These are phyloP conservation scores for Paracentrotus lividus DNA, from an alignment of 53 echinoderm and acorn worm genomes.

Conservation along the genomic window DNA sequence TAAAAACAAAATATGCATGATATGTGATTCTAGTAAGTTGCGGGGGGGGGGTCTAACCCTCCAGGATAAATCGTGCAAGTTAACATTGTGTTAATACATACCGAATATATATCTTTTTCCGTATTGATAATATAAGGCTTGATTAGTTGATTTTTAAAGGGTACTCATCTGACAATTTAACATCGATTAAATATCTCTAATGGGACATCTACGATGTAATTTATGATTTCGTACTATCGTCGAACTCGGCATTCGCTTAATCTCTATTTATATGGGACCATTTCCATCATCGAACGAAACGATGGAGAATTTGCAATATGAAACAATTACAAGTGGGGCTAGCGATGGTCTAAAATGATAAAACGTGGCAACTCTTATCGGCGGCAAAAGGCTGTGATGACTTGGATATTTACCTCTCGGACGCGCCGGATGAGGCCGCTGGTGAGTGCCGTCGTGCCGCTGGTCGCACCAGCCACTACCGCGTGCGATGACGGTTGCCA, in stretches of 20 bases:
- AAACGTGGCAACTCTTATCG: slow-evolving; percentile 40
- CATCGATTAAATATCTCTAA: no score
- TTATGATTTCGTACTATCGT: no score
- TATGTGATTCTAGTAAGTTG: no score
- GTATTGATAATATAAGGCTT: no score
- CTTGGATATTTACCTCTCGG: slow-evolving; percentile 56
- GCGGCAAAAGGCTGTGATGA: background rate
- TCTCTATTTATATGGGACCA: background rate
- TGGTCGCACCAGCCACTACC: slow-evolving; percentile 37
- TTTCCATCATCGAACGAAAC: background rate
- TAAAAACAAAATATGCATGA: no score
- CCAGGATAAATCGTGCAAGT: no score
- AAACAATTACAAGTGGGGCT: slow-evolving; percentile 51
- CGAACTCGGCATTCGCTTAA: background rate
- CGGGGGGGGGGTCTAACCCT: no score
- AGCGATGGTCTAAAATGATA: slow-evolving; percentile 8
- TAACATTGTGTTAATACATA: no score
- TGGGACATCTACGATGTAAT: no score
- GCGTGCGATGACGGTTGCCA: slow-evolving; percentile 57
- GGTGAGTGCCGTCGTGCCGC: slow-evolving; percentile 29
- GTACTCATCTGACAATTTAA: no score
- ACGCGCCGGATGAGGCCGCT: slow-evolving; percentile 28
- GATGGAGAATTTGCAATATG: background rate
- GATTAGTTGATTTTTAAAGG: no score
- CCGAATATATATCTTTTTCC: no score